Evolutionary conservation across 2,113 vertebrate genomes (phyloP), one percentile per base, ranked within the genome.

Genomic region (Fregetta grallaria): DNA sequence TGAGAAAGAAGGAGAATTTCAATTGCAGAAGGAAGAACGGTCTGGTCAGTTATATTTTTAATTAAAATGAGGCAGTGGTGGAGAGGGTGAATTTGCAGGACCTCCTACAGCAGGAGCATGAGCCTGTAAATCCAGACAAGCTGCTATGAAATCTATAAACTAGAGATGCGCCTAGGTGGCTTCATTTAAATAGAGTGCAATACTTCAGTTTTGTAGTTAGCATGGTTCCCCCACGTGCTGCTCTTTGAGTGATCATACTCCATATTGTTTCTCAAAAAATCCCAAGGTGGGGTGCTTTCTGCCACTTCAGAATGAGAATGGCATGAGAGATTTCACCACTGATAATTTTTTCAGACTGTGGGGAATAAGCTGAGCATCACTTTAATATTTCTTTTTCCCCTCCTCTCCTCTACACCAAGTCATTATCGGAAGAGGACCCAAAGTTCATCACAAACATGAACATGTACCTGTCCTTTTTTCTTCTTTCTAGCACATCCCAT

Each of bases 171-270:
- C 16, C 27, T 38, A 30, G 23, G 53, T 40, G 65, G 23, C 21
- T 82, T 26, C 49, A 22, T 86, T 80, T 74, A 65, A 85, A 72
- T 7, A 7, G 62, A 32, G 34, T 52, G 11, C 1, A 1, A 2
- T 52, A 36, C 0, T 11, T 75, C 9, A 3, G 7, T 63, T 94
- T 70, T 0, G 0, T n/a, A 25, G 27, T 38, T 71, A 29, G 11
- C 22, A 6, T 42, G 13, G 32, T n/a, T 86, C 36, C 36, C 47
- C 26, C 30, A 61, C 3, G 4, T 53, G 56, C 36, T 79, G 74
- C 40, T 75, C 58, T 78, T 86, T 65, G 44, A 61, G 34, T 26
- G 44, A 68, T 47, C 18, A 82, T 66, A 47, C 25, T 76, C 53
- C 12, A 9, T 49, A 13, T 10, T 14, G 9, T 58, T 87, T 89